phyloP scores from a whole-genome alignment of 2,113 vertebrate genomes.

The Phoenicopterus ruber region DNA sequence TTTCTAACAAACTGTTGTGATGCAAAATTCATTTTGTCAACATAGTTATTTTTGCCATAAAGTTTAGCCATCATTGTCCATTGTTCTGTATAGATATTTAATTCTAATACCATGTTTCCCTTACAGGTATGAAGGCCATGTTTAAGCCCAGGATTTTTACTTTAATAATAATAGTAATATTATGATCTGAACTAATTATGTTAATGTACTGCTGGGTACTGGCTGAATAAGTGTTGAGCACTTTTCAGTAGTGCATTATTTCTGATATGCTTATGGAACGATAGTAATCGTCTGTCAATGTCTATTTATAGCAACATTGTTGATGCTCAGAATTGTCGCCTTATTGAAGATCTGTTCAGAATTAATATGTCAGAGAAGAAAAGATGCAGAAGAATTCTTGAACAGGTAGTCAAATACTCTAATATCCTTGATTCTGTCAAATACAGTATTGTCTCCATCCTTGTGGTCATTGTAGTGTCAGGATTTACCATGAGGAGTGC shows the following conservation, averaged over 20 bases:
- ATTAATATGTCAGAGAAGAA: constrained; percentile 94
- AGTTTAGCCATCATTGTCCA: not conserved
- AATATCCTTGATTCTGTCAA: not conserved
- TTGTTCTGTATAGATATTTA: not conserved
- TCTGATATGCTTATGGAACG: not conserved
- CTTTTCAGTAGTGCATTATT: not conserved
- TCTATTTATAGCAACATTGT: constrained; percentile 88
- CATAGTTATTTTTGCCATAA: not conserved
- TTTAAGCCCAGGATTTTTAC: not conserved
- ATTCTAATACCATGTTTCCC: not conserved
- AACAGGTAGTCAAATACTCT: constrained; percentile 80
- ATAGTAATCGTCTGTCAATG: not conserved
- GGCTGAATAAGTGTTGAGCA: not conserved
- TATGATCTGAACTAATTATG: not conserved
- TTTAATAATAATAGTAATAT: not conserved
- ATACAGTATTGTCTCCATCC: not conserved
- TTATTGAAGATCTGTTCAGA: constrained; percentile 94
- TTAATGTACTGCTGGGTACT: not conserved
- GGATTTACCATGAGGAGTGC: not conserved
- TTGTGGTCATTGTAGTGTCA: not conserved
- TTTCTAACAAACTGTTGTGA: not conserved
- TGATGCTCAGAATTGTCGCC: constrained; percentile 93
- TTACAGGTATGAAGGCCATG: not conserved
- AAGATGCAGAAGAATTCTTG: constrained; percentile 90
- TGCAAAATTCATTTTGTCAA: not conserved